These are phyloP conservation scores for Cossypha caffra DNA, from an alignment of 2,797 vertebrate species.

Conservation along the genomic window DNA sequence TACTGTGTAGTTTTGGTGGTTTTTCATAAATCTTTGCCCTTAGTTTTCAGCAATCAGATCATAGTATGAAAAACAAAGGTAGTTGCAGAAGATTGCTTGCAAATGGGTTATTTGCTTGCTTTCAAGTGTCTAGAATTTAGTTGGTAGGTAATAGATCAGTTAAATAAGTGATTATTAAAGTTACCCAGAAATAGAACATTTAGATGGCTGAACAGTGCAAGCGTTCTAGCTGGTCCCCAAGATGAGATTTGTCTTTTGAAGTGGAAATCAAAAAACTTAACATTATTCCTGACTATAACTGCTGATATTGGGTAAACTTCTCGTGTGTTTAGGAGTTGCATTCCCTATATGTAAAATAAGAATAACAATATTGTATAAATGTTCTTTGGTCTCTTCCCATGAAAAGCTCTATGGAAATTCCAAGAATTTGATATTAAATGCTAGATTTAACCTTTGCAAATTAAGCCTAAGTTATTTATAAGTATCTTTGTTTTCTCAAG, in stretches of 20 bases:
- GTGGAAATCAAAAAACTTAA: neutral
- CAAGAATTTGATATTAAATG: neutral
- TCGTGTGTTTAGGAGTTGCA: neutral
- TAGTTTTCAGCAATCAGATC: neutral
- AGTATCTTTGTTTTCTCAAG: neutral
- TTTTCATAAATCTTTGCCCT: neutral
- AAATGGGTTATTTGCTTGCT: neutral
- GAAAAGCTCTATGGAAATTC: neutral
- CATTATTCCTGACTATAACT: neutral
- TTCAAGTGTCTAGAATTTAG: neutral
- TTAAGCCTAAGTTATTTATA: neutral
- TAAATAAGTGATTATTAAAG: neutral
- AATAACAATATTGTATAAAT: neutral
- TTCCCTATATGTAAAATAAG: neutral
- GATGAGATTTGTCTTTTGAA: neutral
- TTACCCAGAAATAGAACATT: neutral
- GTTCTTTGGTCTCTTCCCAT: neutral
- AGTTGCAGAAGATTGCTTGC: neutral
- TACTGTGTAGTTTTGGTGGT: fast-evolving
- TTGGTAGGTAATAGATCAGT: neutral
- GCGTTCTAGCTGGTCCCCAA: neutral
- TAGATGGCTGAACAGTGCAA: neutral
- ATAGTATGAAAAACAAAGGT: neutral
- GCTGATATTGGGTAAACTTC: neutral
- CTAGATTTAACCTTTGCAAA: neutral